phyloP scores from a whole-genome alignment of 2,113 vertebrate species.

The Pipra filicauda region DNA sequence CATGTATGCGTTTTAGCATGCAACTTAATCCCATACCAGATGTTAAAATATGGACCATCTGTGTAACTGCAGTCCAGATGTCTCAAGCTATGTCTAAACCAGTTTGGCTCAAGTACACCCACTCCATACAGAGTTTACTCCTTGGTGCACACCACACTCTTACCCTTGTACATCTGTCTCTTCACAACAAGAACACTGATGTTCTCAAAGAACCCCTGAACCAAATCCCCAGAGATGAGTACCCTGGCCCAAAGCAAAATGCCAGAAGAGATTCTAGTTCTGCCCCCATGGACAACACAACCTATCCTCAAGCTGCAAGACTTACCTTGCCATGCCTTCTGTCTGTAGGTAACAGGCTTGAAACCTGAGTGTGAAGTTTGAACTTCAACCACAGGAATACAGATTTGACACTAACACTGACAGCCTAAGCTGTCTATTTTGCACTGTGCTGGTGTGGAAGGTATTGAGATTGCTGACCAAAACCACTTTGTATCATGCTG shows the following conservation, averaged over 20 bases:
- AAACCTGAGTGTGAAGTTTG: neutral
- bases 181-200: neutral
- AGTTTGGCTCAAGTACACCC: neutral
- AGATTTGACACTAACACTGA: neutral
- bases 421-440: neutral
- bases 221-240: neutral
- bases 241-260: neutral
- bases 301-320: neutral
- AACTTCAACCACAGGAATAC: neutral
- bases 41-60: neutral
- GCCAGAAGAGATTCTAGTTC: neutral
- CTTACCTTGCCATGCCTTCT: neutral
- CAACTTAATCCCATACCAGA: neutral
- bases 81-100: neutral
- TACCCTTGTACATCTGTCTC: neutral
- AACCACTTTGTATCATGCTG: neutral
- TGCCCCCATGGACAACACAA: neutral
- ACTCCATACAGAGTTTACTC: neutral
- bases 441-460: neutral
- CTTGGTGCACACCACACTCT: neutral
- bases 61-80: neutral
- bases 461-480: neutral
- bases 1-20: accelerated
- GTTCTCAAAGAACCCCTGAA: neutral
- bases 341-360: neutral